Evolutionary conservation across 2,113 vertebrate species (phyloP).

Genomic region (Cryptotis parvus): DNA sequence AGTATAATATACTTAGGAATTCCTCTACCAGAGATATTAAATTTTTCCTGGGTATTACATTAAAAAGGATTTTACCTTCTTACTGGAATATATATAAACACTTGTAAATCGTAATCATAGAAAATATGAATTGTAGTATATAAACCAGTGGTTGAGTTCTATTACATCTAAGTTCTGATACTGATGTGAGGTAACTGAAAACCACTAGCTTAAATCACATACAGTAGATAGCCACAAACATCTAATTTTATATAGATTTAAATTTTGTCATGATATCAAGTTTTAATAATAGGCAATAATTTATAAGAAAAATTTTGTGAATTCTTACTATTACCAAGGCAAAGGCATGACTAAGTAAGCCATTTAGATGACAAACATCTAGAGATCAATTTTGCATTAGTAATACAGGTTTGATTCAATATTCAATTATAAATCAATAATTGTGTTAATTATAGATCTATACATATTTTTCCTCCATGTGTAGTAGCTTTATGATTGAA

Average conservation of each 20-base stretch:
- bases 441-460: background rate
- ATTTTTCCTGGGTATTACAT: background rate
- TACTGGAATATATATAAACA: background rate
- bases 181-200: background rate
- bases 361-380: conserved; percentile 9
- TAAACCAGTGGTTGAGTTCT: background rate
- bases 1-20: background rate
- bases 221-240: background rate
- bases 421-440: background rate
- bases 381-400: conserved; percentile 30
- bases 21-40: background rate
- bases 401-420: background rate
- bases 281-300: conserved; percentile 9
- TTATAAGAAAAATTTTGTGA: background rate
- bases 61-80: background rate
- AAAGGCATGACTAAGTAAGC: too few species aligned
- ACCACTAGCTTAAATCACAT: background rate
- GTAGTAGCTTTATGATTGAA: conserved; percentile 9
- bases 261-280: background rate
- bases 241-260: conserved; percentile 40
- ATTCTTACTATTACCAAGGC: conserved; percentile 13
- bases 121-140: background rate
- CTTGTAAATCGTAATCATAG: background rate
- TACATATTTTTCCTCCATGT: background rate
- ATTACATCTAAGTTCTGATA: too few species aligned